These are phyloP conservation scores for Ecliptopera silaceata DNA, from an alignment of 2,888 invertebrate genomes.

Conservation along the genomic window DNA sequence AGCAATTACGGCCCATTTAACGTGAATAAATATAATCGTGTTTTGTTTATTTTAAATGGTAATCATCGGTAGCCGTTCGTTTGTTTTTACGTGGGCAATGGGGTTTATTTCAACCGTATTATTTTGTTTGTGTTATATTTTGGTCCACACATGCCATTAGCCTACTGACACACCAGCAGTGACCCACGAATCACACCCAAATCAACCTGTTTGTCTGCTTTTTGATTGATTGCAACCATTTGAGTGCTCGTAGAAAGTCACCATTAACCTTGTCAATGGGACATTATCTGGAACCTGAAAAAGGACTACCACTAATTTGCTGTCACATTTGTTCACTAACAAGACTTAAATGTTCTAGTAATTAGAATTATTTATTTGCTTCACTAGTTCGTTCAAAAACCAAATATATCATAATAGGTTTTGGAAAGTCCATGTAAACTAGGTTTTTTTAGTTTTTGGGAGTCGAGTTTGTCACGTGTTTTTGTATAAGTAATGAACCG, in stretches of 20 bases:
- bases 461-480: too few relatives aligned
- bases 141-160: conserved; percentile 19
- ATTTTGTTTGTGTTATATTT: neutral
- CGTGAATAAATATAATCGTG: too few relatives aligned
- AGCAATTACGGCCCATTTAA: too few relatives aligned
- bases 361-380: too few relatives aligned
- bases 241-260: conserved; percentile 18
- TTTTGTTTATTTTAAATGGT: too few relatives aligned
- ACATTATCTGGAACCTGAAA: neutral
- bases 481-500: too few relatives aligned
- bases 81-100: neutral
- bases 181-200: conserved; percentile 16
- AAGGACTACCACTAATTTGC: neutral
- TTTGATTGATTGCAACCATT: conserved; percentile 29
- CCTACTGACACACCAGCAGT: conserved; percentile 22
- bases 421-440: too few relatives aligned
- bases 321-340: neutral
- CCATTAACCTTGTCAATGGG: conserved; percentile 11
- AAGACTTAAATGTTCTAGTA: neutral
- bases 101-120: neutral
- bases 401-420: too few relatives aligned
- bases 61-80: too few relatives aligned
- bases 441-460: too few relatives aligned
- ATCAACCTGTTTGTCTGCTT: conserved; percentile 29
- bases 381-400: too few relatives aligned